A percentile compares a stretch with the other conserved stretches of the same genome.
These are phyloP conservation scores for Calosoma granatense DNA, from an alignment of 1,140 invertebrate species.

Conservation along the genomic window DNA sequence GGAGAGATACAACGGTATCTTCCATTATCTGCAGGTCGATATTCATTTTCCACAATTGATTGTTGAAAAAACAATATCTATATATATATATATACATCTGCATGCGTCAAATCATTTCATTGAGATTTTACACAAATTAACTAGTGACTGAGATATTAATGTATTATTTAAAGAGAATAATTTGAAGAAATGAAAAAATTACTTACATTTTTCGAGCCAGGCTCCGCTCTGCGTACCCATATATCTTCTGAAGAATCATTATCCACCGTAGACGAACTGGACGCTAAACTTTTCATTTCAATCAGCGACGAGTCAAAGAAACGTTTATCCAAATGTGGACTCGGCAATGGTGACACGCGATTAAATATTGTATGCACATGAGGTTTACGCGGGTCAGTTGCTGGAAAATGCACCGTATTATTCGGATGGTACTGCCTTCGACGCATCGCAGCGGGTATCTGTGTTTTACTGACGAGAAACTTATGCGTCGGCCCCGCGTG, in stretches of 20 bases:
- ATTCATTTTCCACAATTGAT: too few species aligned
- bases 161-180: too few species aligned
- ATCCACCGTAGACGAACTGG: slow-evolving; percentile 51
- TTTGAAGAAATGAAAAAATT: background rate
- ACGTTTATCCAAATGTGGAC: slow-evolving; percentile 62
- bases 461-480: slow-evolving; percentile 33
- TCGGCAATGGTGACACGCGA: slow-evolving; percentile 36
- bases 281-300: slow-evolving; percentile 64
- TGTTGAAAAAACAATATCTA: too few species aligned
- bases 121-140: too few species aligned
- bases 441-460: slow-evolving; percentile 19
- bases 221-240: slow-evolving; percentile 53
- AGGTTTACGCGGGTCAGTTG: slow-evolving; percentile 41
- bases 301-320: slow-evolving; percentile 73
- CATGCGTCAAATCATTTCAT: too few species aligned
- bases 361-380: slow-evolving; percentile 40
- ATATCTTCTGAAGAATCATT: slow-evolving; percentile 48
- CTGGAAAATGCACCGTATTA: slow-evolving; percentile 52
- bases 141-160: too few species aligned
- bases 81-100: too few species aligned
- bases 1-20: too few species aligned
- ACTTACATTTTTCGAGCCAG: slow-evolving; percentile 33
- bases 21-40: too few species aligned
- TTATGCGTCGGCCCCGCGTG: slow-evolving; percentile 31
- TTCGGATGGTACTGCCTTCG: slow-evolving; percentile 38